Percentiles rank a stretch among this genome's conserved stretches.
These are phyloP conservation scores for Dallia pectoralis DNA, from an alignment of 2,797 vertebrate species.

Conservation along the genomic window DNA sequence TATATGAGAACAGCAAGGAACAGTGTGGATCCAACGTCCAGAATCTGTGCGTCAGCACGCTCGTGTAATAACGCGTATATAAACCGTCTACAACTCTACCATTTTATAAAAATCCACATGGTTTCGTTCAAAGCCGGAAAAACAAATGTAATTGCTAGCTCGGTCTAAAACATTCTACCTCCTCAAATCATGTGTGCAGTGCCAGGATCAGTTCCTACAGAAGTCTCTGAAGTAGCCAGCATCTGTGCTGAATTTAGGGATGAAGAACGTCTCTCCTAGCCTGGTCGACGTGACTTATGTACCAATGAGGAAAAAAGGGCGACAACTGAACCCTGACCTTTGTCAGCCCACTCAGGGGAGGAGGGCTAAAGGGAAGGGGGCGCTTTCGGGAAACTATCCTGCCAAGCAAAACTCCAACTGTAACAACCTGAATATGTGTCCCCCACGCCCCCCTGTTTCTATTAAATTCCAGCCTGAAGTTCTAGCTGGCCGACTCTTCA, in stretches of 20 bases:
- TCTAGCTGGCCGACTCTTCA: conserved; percentile 19
- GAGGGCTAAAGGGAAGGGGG: background rate
- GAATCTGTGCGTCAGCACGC: background rate
- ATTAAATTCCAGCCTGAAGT: conserved; percentile 17
- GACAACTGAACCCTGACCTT: conserved; percentile 42
- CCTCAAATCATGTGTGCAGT: background rate
- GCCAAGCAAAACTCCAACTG: conserved; percentile 28
- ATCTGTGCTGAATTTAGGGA: conserved; percentile 33
- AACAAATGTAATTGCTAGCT: conserved; percentile 15
- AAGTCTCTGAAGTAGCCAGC: conserved; percentile 13
- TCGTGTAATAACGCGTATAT: background rate
- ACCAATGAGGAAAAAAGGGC: conserved; percentile 31
- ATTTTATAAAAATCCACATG: conserved; percentile 14
- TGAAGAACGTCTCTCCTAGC: conserved; percentile 35
- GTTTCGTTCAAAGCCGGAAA: conserved; percentile 15
- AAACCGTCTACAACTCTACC: background rate
- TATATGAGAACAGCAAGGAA: background rate
- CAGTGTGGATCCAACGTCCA: background rate
- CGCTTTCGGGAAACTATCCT: conserved; percentile 29
- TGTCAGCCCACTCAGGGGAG: conserved; percentile 1
- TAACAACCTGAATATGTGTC: conserved; percentile 34
- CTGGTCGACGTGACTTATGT: conserved; percentile 30
- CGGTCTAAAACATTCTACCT: conserved; percentile 4
- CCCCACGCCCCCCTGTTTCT: conserved; percentile 37
- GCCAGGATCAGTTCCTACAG: background rate